Evolutionary conservation across 2,797 vertebrate genomes (phyloP).

Genomic region (Hydrolagus colliei): DNA sequence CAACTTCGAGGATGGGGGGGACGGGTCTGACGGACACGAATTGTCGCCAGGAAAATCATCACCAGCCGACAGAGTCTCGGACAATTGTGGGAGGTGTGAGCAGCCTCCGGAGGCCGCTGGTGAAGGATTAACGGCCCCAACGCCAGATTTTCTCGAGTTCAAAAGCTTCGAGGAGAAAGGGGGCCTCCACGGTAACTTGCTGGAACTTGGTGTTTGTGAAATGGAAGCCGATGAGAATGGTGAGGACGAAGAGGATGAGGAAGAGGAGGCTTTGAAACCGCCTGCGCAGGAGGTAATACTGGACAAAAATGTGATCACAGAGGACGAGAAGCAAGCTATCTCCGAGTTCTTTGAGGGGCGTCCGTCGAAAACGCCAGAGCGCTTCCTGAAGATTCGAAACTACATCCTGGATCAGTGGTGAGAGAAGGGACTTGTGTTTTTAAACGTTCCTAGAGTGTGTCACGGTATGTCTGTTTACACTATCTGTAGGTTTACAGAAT

Average conservation of each 20-base stretch:
- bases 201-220: constrained; percentile 16
- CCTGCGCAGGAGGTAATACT: constrained; percentile 84
- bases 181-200: neutral
- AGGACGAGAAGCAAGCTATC: constrained; percentile 94
- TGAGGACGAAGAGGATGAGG: constrained; percentile 46
- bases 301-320: constrained; percentile 68
- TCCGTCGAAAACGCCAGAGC: constrained; percentile 87
- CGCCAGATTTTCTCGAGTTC: constrained; percentile 9
- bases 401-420: constrained; percentile 97
- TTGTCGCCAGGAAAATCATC: neutral
- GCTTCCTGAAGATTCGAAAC: constrained; percentile 94
- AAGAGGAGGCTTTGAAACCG: constrained; percentile 73
- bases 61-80: neutral
- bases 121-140: neutral
- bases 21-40: neutral
- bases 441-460: neutral
- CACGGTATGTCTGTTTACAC: neutral
- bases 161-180: constrained; percentile 9
- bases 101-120: neutral
- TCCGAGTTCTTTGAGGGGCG: constrained; percentile 95
- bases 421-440: constrained; percentile 34
- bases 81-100: neutral
- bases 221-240: constrained; percentile 9
- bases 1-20: neutral
- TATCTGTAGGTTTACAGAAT: too few species aligned